Evolutionary conservation across 1,140 invertebrate genomes (phyloP).

Genomic region (Teleopsis dalmanni): DNA sequence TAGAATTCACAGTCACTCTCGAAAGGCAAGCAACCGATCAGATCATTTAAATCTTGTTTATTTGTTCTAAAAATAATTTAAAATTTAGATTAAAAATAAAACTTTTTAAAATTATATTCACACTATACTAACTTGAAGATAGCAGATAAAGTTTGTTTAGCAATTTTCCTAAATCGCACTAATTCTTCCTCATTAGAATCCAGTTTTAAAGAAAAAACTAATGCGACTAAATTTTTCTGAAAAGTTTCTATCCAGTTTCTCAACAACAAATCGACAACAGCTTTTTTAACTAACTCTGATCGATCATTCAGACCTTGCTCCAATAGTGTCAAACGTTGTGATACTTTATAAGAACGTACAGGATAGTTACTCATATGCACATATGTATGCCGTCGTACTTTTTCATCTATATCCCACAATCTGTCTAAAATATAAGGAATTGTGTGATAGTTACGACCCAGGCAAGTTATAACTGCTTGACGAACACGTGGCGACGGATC

Average conservation of each 20-base stretch:
- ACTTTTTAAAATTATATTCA: background rate
- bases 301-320: constrained; percentile 60
- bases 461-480: constrained; percentile 56
- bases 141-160: constrained; percentile 43
- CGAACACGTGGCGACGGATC: constrained; percentile 70
- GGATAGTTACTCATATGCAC: constrained; percentile 61
- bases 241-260: constrained; percentile 59
- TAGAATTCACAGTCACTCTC: constrained; percentile 34
- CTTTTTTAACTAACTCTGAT: constrained; percentile 47
- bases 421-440: constrained; percentile 60
- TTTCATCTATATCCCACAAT: constrained; percentile 65
- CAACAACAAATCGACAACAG: constrained; percentile 49
- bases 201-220: constrained; percentile 56
- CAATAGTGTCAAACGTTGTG: constrained; percentile 57
- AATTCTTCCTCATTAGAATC: constrained; percentile 49
- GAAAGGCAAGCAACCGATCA: constrained; percentile 23
- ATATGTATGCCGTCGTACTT: constrained; percentile 66
- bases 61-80: constrained; percentile 5
- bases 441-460: constrained; percentile 59
- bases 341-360: constrained; percentile 59
- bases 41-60: no score
- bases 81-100: background rate
- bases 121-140: constrained; percentile 44
- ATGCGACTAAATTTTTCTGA: constrained; percentile 52
- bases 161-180: constrained; percentile 32